These are phyloP conservation scores for Patagioenas fasciata DNA, from an alignment of 2,113 vertebrate species.

Conservation along the genomic window DNA sequence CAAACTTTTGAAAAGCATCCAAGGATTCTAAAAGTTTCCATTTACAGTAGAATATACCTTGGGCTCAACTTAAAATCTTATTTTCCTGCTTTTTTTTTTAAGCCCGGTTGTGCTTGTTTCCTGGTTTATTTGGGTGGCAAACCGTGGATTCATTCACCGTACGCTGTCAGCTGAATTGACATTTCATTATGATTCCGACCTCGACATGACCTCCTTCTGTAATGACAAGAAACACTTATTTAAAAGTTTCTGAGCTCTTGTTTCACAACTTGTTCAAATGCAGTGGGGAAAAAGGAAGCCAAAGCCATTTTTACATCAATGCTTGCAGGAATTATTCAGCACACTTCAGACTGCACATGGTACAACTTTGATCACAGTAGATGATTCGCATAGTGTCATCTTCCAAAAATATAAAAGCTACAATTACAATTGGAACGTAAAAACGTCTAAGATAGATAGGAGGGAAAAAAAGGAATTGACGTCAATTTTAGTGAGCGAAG, in stretches of 20 bases:
- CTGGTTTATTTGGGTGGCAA: not conserved
- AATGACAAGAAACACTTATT: not conserved
- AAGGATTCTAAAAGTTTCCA: not conserved
- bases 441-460: not conserved
- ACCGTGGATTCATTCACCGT: not conserved
- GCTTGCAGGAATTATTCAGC: not conserved
- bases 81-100: not conserved
- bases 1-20: not conserved
- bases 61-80: not conserved
- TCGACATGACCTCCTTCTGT: not conserved
- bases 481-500: not conserved
- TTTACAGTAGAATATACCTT: not conserved
- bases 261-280: not conserved
- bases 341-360: not conserved
- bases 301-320: not conserved
- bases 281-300: not conserved
- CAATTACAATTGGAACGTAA: not conserved
- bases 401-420: slow-evolving; percentile 11
- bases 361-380: not conserved
- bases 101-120: not conserved
- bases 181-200: not conserved
- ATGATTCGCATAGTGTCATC: not conserved
- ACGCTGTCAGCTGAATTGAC: not conserved
- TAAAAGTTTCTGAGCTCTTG: not conserved
- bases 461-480: not conserved